Evolutionary conservation across 2,797 vertebrate genomes (phyloP).

Genomic region (Sebastes nivosus): DNA sequence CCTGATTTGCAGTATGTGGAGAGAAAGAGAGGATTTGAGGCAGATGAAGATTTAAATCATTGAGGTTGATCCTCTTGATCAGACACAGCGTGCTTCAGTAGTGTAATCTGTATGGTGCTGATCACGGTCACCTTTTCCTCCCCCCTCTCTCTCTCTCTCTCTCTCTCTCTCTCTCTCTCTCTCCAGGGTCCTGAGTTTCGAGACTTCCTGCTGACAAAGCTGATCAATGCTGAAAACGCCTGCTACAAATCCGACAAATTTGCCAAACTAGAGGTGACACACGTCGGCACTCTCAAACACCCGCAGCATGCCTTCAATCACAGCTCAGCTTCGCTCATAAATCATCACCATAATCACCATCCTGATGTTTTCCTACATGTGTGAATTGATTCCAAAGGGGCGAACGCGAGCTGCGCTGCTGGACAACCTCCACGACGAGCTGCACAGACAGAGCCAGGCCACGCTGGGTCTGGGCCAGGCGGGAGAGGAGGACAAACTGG

Average conservation of each 20-base stretch:
- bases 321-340: not conserved
- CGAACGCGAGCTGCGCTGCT: slow-evolving; percentile 92
- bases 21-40: not conserved
- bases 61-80: slow-evolving; percentile 1
- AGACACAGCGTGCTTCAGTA: not conserved
- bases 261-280: slow-evolving; percentile 94
- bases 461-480: slow-evolving; percentile 91
- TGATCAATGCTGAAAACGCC: slow-evolving; percentile 96
- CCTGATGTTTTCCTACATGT: not conserved
- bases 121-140: not conserved
- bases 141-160: not conserved
- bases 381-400: slow-evolving; percentile 80
- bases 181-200: slow-evolving; percentile 91
- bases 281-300: not conserved
- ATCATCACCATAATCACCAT: not conserved
- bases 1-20: not conserved
- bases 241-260: slow-evolving; percentile 99
- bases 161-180: not conserved
- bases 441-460: slow-evolving; percentile 92
- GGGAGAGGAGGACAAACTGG: slow-evolving; percentile 94
- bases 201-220: slow-evolving; percentile 96
- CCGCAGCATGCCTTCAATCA: not conserved
- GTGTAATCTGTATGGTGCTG: not conserved
- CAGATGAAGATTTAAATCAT: slow-evolving; percentile 7
- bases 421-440: slow-evolving; percentile 96